These are phyloP conservation scores for Zaprionus tsacasi DNA, from an alignment of 1,140 invertebrate species.

Conservation along the genomic window DNA sequence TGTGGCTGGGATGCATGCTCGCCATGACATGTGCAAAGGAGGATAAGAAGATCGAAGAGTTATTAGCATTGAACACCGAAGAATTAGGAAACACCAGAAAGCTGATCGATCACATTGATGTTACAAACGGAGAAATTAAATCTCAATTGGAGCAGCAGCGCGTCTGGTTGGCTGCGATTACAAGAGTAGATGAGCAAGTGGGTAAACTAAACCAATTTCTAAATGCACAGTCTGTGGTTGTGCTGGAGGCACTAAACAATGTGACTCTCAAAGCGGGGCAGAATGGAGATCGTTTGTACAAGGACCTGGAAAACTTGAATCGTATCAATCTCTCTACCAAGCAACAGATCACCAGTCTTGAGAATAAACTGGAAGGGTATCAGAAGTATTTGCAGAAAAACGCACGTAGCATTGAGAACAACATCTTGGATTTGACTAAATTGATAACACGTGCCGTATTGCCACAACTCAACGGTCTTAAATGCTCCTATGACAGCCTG, in stretches of 20 bases:
- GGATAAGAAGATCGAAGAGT: conserved; percentile 15
- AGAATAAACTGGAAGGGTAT: conserved; percentile 59
- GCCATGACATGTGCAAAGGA: conserved; percentile 8
- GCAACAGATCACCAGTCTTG: conserved; percentile 36
- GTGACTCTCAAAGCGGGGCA: conserved; percentile 34
- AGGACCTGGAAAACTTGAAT: conserved; percentile 38
- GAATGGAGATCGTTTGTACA: conserved; percentile 25
- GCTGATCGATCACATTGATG: conserved; percentile 32
- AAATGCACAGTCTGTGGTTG: conserved; percentile 27
- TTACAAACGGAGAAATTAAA: conserved; percentile 39
- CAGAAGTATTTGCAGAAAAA: conserved; percentile 49
- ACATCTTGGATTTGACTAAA: conserved; percentile 53
- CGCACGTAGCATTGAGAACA: conserved; percentile 50
- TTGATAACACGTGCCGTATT: conserved; percentile 57
- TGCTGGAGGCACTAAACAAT: conserved; percentile 43
- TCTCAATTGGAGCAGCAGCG: conserved; percentile 38
- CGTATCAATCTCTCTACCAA: conserved; percentile 45
- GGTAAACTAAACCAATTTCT: conserved; percentile 26
- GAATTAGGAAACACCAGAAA: conserved; percentile 43
- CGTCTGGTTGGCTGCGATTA: conserved; percentile 33
- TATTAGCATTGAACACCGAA: conserved; percentile 38
- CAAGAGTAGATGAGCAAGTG: conserved; percentile 34
- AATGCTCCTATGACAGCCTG: conserved; percentile 60
- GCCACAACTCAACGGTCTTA: conserved; percentile 61
- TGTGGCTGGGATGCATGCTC: conserved; percentile 32